Conservation (phyloP, 2,113 vertebrate species). For the Mesocricetus auratus region DNA sequence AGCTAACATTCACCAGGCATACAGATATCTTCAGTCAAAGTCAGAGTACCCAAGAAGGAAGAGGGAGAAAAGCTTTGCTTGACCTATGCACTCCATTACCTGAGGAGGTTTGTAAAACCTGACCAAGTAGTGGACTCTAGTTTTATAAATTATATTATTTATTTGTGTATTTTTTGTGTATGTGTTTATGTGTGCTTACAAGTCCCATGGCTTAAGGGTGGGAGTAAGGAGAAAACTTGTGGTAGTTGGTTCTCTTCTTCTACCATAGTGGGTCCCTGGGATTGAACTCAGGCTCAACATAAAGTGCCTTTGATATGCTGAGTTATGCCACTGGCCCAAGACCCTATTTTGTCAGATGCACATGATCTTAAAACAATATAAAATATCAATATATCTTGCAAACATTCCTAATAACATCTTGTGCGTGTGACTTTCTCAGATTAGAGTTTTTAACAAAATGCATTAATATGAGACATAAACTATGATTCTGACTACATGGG, state of each 20-base stretch:
- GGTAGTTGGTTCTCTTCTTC: neutral
- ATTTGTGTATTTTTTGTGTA: neutral
- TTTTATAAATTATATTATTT: neutral
- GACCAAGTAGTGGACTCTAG: neutral
- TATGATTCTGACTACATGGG: neutral
- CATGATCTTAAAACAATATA: neutral
- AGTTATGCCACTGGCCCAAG: neutral
- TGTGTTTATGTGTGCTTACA: neutral
- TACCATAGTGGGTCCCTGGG: neutral
- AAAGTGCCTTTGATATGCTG: neutral
- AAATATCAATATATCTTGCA: neutral
- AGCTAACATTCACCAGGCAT: neutral
- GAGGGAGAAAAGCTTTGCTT: neutral
- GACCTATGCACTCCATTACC: no score
- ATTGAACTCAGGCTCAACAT: neutral
- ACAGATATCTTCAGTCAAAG: slow-evolving; percentile 34
- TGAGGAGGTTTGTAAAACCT: neutral
- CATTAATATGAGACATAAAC: neutral
- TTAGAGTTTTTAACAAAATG: neutral
- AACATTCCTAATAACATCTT: neutral
- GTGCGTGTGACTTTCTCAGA: neutral
- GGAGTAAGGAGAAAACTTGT: neutral
- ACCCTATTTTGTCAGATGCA: neutral
- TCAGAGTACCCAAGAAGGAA: neutral
- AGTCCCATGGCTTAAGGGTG: neutral